Evolutionary conservation across 2,797 vertebrate genomes (phyloP).

Genomic region (Spondyliosoma cantharus): DNA sequence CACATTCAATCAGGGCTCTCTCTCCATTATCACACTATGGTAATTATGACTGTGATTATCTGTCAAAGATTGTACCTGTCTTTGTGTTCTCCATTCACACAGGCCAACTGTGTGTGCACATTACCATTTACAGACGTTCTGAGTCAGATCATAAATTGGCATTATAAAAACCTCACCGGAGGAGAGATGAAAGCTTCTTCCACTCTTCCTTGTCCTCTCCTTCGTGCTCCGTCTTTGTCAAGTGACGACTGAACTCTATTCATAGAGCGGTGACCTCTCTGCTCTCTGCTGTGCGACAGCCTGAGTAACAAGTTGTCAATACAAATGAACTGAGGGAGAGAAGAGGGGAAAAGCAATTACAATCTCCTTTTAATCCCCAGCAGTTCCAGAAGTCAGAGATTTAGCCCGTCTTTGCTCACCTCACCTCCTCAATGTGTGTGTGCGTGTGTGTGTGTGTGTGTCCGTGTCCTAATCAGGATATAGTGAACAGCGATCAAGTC

Average conservation of each 20-base stretch:
- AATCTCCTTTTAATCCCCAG: constrained; percentile 78
- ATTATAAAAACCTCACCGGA: constrained; percentile 51
- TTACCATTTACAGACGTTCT: constrained; percentile 48
- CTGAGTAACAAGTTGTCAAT: constrained; percentile 77
- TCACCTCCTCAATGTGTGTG: constrained; percentile 36
- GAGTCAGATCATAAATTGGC: constrained; percentile 66
- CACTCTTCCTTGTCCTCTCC: constrained; percentile 29
- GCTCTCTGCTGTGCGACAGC: constrained; percentile 60
- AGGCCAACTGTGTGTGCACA: constrained; percentile 11
- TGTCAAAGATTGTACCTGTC: constrained; percentile 51
- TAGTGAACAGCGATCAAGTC: constrained; percentile 73
- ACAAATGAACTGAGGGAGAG: constrained; percentile 74
- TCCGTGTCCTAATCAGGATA: constrained; percentile 68
- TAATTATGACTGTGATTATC: constrained; percentile 70
- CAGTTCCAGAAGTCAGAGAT: constrained; percentile 75
- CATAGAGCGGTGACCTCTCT: constrained; percentile 57
- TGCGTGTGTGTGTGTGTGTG: constrained; percentile 17
- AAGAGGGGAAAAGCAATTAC: constrained; percentile 74
- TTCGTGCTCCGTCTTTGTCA: constrained; percentile 68
- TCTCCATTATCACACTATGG: constrained; percentile 57
- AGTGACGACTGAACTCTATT: constrained; percentile 56
- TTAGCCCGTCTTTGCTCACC: constrained; percentile 67
- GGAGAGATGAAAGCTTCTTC: constrained; percentile 59
- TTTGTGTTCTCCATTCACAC: constrained; percentile 50
- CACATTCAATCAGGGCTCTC: constrained; percentile 65